phyloP scores from a whole-genome alignment of 2,888 invertebrate species.

The Serrognathus titanus region DNA sequence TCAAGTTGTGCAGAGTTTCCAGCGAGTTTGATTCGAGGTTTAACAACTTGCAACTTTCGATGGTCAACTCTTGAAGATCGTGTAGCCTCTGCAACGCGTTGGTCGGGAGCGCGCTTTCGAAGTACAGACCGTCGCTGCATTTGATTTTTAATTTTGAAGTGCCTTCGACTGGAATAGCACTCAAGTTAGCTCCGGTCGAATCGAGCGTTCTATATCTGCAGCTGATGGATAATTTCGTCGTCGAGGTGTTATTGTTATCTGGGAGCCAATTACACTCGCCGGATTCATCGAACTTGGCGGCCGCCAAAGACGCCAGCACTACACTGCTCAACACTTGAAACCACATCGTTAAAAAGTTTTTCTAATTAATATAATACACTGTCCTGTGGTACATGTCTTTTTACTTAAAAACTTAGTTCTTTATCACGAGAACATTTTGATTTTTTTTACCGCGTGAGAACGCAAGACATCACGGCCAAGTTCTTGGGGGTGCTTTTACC shows the following conservation, averaged over 20 bases:
- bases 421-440: constrained; percentile 10
- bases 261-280: constrained; percentile 50
- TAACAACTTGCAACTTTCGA: constrained; percentile 77
- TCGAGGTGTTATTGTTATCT: constrained; percentile 51
- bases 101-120: constrained; percentile 72
- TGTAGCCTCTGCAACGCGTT: constrained; percentile 70
- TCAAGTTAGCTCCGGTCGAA: constrained; percentile 64
- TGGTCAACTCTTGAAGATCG: constrained; percentile 69
- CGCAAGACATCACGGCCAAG: constrained; percentile 40
- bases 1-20: constrained; percentile 74
- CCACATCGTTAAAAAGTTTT: constrained; percentile 47
- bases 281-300: constrained; percentile 44
- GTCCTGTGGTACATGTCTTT: constrained; percentile 13
- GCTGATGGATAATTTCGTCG: constrained; percentile 54
- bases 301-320: constrained; percentile 41
- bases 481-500: constrained; percentile 48
- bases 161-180: constrained; percentile 64
- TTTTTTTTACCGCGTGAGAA: not conserved
- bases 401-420: constrained; percentile 7
- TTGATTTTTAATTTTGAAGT: constrained; percentile 70
- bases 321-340: constrained; percentile 48
- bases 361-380: constrained; percentile 36
- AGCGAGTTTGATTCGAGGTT: constrained; percentile 74
- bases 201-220: constrained; percentile 72
- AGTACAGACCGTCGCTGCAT: constrained; percentile 74